These are phyloP conservation scores for Papilio demoleus DNA, from an alignment of 2,888 invertebrate genomes.

Conservation along the genomic window DNA sequence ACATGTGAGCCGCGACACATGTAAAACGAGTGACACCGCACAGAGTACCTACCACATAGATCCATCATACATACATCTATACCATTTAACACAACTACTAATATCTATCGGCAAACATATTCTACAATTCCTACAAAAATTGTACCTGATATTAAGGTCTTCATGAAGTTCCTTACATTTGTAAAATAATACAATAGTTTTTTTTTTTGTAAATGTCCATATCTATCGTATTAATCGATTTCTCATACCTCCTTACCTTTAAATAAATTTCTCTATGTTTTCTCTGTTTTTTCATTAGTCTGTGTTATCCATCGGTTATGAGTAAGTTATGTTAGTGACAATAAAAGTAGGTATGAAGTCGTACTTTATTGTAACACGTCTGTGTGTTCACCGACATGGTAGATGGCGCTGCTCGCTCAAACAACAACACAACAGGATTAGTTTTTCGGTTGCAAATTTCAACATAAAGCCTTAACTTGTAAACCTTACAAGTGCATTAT, in stretches of 20 bases:
- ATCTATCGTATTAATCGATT: too few species aligned
- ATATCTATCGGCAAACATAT: too few species aligned
- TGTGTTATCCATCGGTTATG: constrained; percentile 21
- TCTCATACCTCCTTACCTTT: too few species aligned
- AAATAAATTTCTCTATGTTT: background rate
- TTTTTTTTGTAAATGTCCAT: too few species aligned
- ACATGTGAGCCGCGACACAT: constrained; percentile 45
- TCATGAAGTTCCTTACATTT: too few species aligned
- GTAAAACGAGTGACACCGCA: constrained; percentile 43
- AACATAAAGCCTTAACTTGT: background rate
- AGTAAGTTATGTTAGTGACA: constrained; percentile 30
- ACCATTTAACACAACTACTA: too few species aligned
- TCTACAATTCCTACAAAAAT: too few species aligned
- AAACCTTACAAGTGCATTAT: constrained; percentile 3
- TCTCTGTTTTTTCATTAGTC: constrained; percentile 5
- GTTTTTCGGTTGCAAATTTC: background rate
- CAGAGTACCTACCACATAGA: constrained; percentile 20
- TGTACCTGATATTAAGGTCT: too few species aligned
- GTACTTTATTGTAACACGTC: constrained; percentile 14
- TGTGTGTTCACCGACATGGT: constrained; percentile 9
- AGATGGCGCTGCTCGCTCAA: too few species aligned
- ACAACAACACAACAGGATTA: constrained; percentile 2
- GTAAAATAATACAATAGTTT: too few species aligned
- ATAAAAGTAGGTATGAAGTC: constrained; percentile 25
- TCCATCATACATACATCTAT: too few species aligned